Percentiles rank a stretch among this genome's conserved stretches.
Evolutionary conservation across 2,113 vertebrate genomes (phyloP).

Genomic region (Pavo muticus): DNA sequence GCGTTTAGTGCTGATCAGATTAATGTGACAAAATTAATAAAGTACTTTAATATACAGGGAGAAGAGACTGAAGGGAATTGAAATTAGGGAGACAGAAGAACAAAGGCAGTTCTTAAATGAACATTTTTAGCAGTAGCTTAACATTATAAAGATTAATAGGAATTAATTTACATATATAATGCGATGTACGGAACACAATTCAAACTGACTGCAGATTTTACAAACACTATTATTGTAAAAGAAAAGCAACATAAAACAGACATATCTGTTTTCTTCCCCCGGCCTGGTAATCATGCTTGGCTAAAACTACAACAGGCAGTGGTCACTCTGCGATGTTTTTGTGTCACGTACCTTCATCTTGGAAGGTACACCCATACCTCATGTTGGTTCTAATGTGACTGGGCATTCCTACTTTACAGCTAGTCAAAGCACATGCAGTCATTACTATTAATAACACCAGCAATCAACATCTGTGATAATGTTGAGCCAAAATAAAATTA

Average conservation of each 20-base stretch:
- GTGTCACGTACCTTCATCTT: background rate
- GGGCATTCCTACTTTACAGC: background rate
- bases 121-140: slow-evolving; percentile 72
- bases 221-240: slow-evolving; percentile 16
- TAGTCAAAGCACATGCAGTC: background rate
- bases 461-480: background rate
- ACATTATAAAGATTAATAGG: slow-evolving; percentile 74
- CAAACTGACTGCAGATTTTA: slow-evolving; percentile 32
- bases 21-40: slow-evolving; percentile 74
- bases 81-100: slow-evolving; percentile 72
- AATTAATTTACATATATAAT: slow-evolving; percentile 74
- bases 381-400: background rate
- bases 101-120: slow-evolving; percentile 66
- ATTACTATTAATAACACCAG: background rate
- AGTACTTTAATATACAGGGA: slow-evolving; percentile 54
- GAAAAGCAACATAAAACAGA: background rate
- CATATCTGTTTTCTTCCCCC: background rate
- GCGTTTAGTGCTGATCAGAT: slow-evolving; percentile 67
- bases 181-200: slow-evolving; percentile 47
- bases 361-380: background rate
- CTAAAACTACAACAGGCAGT: background rate
- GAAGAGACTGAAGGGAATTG: slow-evolving; percentile 65
- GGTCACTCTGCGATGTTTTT: background rate
- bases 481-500: background rate
- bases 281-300: background rate